Conservation (phyloP, 2,113 vertebrate genomes). For the Trinectes maculatus region DNA sequence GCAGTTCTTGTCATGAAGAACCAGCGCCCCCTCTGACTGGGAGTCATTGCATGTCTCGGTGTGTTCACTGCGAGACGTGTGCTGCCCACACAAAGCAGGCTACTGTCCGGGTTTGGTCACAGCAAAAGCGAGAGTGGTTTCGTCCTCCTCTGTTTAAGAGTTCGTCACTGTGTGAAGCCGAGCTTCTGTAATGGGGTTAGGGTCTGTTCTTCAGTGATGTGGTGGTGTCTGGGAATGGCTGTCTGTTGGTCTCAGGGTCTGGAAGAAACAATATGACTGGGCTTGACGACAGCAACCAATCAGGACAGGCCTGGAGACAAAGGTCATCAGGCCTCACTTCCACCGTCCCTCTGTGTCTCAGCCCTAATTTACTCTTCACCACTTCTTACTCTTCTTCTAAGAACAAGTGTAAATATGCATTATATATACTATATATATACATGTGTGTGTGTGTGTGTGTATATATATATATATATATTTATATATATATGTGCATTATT, state of each 20-base stretch:
- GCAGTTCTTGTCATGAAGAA: conserved; percentile 29
- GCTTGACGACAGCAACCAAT: neutral
- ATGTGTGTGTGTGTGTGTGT: too few relatives aligned
- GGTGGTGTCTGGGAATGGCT: conserved; percentile 67
- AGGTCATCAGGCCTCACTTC: neutral
- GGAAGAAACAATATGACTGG: conserved; percentile 37
- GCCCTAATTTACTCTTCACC: too few relatives aligned
- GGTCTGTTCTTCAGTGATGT: conserved; percentile 32
- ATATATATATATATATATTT: too few relatives aligned
- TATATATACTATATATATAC: too few relatives aligned
- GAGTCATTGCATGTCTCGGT: conserved; percentile 6
- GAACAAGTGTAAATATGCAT: too few relatives aligned
- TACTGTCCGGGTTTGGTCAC: conserved; percentile 39
- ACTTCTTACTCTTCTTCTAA: too few relatives aligned
- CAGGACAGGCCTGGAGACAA: neutral
- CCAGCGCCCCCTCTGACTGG: neutral
- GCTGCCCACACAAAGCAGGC: conserved; percentile 9
- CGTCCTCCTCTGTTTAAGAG: conserved; percentile 30
- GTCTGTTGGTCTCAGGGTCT: conserved; percentile 76
- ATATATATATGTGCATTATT: too few relatives aligned
- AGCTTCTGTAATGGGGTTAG: conserved; percentile 37
- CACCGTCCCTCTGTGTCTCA: too few relatives aligned
- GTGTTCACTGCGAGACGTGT: neutral
- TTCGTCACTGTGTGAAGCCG: conserved; percentile 36
- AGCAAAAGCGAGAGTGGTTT: conserved; percentile 21